Evolutionary conservation across 1,140 invertebrate species (phyloP), one percentile per base, ranked within the genome.

Genomic region (Vollenhovia emeryi): DNA sequence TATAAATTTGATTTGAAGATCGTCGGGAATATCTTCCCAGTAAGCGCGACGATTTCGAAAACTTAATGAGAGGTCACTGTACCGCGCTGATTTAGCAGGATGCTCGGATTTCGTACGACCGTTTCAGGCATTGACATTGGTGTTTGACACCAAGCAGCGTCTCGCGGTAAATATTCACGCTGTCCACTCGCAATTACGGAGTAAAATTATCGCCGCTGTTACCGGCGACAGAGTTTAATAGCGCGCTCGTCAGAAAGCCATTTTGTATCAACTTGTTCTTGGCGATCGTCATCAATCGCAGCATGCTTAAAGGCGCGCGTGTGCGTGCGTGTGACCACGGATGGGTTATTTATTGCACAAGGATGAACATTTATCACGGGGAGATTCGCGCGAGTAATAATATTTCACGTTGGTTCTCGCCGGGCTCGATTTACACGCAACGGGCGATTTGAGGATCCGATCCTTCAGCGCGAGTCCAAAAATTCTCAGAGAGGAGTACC

Each of bases 191-290:
- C 48, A 69, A 79, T 79, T 68, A 79, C 21, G 21, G 6, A 66
- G 48, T 21, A 40, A 80, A 71, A 71, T 80, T 55, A 80, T 80
- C 36, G 18, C 36, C 33, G 36, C 36, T 71, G 48, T 71, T 80
- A 55, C 33, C 24, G 36, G 11, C 24, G 78, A 80, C 78, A 71
- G 62, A 71, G 48, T 80, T 80, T 80, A 80, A 80, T 69, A 55
- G 50, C 36, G 48, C 21, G 78, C 36, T 80, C 36, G 64, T 80
- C 64, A 80, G 78, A 57, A 69, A 55, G 24, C 48, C 50, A 69
- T 80, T 80, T 80, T 80, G 78, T 71, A 80, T 71, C 64, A 80
- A 71, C 78, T 80, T 69, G 33, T 80, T 80, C 48, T 57, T 71
- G 64, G 78, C 33, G 11, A 57, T 69, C 64, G 33, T 71, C 78